These are phyloP conservation scores for Hipposideros larvatus DNA, from an alignment of 2,797 vertebrate species.

Conservation along the genomic window DNA sequence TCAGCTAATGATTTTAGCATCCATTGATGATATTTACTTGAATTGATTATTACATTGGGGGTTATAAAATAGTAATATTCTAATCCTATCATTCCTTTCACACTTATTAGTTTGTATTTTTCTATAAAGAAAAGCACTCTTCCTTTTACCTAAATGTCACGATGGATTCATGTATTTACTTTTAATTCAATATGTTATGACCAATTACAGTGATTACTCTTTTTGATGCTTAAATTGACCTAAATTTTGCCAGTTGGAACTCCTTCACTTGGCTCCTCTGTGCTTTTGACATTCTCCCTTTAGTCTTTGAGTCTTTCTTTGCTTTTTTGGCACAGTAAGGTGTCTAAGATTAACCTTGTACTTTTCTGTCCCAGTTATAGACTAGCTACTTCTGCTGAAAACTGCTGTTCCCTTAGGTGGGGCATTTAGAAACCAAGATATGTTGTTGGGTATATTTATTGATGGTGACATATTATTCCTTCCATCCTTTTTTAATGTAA, in stretches of 20 bases:
- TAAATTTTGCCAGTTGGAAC: background rate
- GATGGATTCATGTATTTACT: background rate
- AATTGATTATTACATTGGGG: background rate
- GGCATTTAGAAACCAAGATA: slow-evolving; percentile 39
- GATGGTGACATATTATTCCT: background rate
- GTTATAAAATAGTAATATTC: background rate
- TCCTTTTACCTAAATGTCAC: slow-evolving; percentile 31
- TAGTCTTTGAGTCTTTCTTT: background rate
- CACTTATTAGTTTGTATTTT: slow-evolving; percentile 9
- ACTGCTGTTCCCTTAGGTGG: background rate
- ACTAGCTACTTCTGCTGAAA: slow-evolving; percentile 41
- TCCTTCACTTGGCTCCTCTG: background rate
- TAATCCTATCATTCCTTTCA: background rate
- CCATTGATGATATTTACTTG: background rate
- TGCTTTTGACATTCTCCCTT: slow-evolving; percentile 8
- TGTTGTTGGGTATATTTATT: background rate
- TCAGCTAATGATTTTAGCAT: slow-evolving; percentile 19
- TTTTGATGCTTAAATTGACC: slow-evolving; percentile 36
- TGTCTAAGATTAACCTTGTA: background rate
- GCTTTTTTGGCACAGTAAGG: background rate
- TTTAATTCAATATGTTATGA: slow-evolving; percentile 21
- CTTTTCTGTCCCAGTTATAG: background rate
- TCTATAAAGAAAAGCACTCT: background rate
- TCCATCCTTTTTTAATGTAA: background rate
- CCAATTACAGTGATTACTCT: background rate